A percentile compares a stretch with the other conserved stretches of the same genome.
Conservation (phyloP, 2,888 invertebrate genomes). For the Agrochola macilenta region DNA sequence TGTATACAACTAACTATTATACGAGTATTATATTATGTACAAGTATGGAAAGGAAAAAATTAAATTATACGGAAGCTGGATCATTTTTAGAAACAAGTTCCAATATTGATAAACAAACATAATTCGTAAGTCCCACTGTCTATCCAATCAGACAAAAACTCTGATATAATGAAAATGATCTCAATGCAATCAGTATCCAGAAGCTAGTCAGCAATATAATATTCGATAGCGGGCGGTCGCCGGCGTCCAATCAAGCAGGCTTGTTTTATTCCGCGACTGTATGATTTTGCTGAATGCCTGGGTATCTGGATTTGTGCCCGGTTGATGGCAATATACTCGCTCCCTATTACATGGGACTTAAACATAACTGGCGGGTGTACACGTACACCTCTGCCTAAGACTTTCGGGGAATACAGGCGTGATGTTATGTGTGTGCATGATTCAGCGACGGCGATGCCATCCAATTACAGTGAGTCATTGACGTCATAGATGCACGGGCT, state of each 20-base stretch:
- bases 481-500: slow-evolving; percentile 28
- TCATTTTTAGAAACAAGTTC: neutral
- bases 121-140: neutral
- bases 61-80: neutral
- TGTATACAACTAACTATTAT: no score
- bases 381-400: neutral
- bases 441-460: slow-evolving; percentile 36
- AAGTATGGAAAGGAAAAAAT: no score
- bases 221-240: neutral
- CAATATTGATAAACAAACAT: neutral
- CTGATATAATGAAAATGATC: slow-evolving; percentile 5
- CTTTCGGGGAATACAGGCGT: neutral
- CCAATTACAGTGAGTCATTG: slow-evolving; percentile 48
- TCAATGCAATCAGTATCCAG: neutral
- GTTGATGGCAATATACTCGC: neutral
- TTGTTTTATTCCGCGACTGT: slow-evolving; percentile 62
- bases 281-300: slow-evolving; percentile 32
- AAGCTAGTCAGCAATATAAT: slow-evolving; percentile 11
- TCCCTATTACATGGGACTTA: no score
- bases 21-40: no score
- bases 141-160: neutral
- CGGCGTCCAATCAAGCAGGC: slow-evolving; percentile 63
- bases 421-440: neutral
- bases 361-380: neutral
- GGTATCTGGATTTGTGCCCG: neutral